Conservation (phyloP, 23 tunicate species). For the Trididemnum miniatum region DNA sequence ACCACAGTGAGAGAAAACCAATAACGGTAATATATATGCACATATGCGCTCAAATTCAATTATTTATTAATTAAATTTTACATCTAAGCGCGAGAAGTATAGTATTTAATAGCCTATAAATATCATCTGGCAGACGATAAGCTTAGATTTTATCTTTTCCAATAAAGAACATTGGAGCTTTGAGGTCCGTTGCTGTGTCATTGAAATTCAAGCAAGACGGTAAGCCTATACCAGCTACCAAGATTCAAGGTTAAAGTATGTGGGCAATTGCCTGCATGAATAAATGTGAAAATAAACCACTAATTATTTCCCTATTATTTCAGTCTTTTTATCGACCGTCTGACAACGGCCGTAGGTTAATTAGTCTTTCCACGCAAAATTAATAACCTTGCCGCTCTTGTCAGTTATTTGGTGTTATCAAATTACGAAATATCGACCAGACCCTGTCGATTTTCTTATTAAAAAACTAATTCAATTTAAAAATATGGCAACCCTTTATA, state of each 20-base stretch:
- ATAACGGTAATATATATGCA: conserved; percentile 21
- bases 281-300: too few species aligned
- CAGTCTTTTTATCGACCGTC: conserved; percentile 12
- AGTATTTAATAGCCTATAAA: conserved; percentile 8
- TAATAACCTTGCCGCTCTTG: conserved; percentile 10
- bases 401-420: conserved; percentile 7
- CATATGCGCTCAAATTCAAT: conserved; percentile 30
- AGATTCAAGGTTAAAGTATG: too few species aligned
- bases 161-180: not conserved
- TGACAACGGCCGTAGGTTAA: conserved; percentile 17
- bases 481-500: conserved; percentile 8
- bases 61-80: conserved; percentile 32
- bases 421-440: not conserved
- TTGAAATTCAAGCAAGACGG: too few species aligned
- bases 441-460: conserved; percentile 3
- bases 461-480: conserved; percentile 15
- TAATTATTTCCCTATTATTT: conserved; percentile 28
- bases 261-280: too few species aligned
- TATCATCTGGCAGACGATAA: conserved; percentile 27
- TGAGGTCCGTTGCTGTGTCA: too few species aligned
- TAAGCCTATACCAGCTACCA: too few species aligned
- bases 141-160: conserved; percentile 1
- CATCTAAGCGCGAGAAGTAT: not conserved
- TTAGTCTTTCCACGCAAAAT: conserved; percentile 30
- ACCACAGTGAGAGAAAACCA: too few species aligned